Conservation (phyloP, 2,113 vertebrate genomes). For the Ameiurus melas region DNA sequence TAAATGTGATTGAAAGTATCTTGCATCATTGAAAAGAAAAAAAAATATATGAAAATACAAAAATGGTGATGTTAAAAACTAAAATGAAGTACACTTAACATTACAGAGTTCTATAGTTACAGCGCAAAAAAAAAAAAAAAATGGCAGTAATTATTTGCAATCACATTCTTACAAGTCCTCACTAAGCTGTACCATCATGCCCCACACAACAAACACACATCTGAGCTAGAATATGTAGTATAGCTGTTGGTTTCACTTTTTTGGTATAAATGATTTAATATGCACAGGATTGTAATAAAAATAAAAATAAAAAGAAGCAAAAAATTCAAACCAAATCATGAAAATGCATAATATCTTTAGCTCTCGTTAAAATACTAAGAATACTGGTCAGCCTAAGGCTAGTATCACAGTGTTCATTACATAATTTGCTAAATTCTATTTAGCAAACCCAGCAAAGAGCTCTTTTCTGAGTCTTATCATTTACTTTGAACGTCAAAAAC, state of each 20-base stretch:
- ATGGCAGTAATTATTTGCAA: slow-evolving; percentile 29
- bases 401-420: slow-evolving; percentile 53
- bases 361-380: slow-evolving; percentile 42
- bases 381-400: slow-evolving; percentile 45
- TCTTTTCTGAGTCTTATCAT: slow-evolving; percentile 32
- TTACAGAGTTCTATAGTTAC: slow-evolving; percentile 40
- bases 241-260: slow-evolving; percentile 15
- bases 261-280: slow-evolving; percentile 30
- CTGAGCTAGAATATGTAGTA: slow-evolving; percentile 38
- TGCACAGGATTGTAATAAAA: slow-evolving; percentile 29
- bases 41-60: slow-evolving; percentile 15
- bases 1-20: slow-evolving; percentile 24
- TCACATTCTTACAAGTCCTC: slow-evolving; percentile 31
- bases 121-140: slow-evolving; percentile 8
- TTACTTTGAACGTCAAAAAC: slow-evolving; percentile 42
- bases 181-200: slow-evolving; percentile 34
- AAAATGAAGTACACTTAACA: slow-evolving; percentile 31
- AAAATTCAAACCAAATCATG: slow-evolving; percentile 29
- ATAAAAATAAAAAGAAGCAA: slow-evolving; percentile 17
- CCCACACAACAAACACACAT: slow-evolving; percentile 36
- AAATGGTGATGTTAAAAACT: background rate
- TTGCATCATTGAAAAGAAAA: slow-evolving; percentile 29
- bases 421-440: slow-evolving; percentile 34
- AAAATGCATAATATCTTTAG: slow-evolving; percentile 40
- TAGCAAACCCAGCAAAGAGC: slow-evolving; percentile 37